phyloP scores from a whole-genome alignment of 2,797 vertebrate species.

The Natrix natrix region DNA sequence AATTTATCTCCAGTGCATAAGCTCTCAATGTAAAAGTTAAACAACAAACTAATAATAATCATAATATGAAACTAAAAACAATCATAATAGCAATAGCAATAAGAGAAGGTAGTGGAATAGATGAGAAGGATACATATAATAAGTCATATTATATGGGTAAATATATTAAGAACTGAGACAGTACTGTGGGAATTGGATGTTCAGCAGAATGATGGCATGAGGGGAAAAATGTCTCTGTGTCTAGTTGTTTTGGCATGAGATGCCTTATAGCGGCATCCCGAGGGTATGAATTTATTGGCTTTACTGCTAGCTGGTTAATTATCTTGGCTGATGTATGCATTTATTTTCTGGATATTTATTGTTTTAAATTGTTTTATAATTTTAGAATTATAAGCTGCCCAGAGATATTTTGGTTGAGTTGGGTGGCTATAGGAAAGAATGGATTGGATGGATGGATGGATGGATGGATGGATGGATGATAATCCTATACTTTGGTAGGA shows the following conservation, averaged over 20 bases:
- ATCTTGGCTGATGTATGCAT: not conserved
- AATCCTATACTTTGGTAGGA: not conserved
- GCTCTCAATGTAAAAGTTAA: not conserved
- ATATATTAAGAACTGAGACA: not conserved
- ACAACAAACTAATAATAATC: not conserved
- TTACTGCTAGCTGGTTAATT: not conserved
- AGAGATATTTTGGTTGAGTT: not conserved
- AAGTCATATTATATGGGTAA: not conserved
- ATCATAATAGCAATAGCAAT: not conserved
- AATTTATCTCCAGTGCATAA: not conserved
- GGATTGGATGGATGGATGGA: too few species aligned
- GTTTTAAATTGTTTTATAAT: not conserved
- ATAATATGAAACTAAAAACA: not conserved
- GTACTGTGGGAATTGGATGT: not conserved
- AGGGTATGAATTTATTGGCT: not conserved
- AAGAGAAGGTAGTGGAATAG: not conserved
- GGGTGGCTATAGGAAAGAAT: not conserved
- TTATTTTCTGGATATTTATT: not conserved
- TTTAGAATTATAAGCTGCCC: not conserved
- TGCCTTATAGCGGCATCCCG: not conserved
- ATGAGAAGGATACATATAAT: not conserved
- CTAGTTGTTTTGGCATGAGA: not conserved
- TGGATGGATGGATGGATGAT: not conserved
- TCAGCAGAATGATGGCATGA: not conserved
- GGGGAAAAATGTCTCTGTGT: not conserved